Base-by-base conservation (phyloP, 1,140 invertebrate genomes). In the Cydia splendana region DNA sequence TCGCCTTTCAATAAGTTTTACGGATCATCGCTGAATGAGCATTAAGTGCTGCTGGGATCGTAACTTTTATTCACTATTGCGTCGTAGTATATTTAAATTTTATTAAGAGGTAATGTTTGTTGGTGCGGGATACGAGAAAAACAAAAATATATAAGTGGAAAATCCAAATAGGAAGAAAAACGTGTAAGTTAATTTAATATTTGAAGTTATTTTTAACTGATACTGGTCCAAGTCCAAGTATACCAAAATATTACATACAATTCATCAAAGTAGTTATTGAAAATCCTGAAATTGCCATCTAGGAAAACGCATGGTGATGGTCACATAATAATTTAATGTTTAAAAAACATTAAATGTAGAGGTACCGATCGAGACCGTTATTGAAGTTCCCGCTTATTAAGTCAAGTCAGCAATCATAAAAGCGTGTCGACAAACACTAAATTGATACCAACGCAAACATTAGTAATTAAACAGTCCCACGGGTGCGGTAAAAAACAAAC, bases 381-480 rank as follows among this genome's bases (percentile, higher is more conserved):
- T 71, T 18, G 67, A 71, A 71, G 34, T 38, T 71, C 67, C 67
- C 67, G 53, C 73, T 74, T 74, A 74, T 74, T 74, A 74, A 71
- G 67, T 71, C 15, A 45, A 71, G 57, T 62, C 57, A 71, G 67
- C 67, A 71, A 71, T 71, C 67, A 71, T 71, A 38, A 67, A 67
- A 67, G 24, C 65, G 30, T 71, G 30, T 71, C 30, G 15, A 71
- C 67, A 71, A 71, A 71, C 34, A 71, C 34, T 13, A 71, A 71
- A 71, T 71, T 71, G 76, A 53, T 51, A 73, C 67, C 67, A 71
- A 83, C 83, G 80, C 78, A 85, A 88, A 85, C 85, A 88, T 78
- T 74, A 82, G 78, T 84, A 88, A 88, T 88, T 91, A 91, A 88
- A 89, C 80, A 83, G 76, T 92, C 90, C 85, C 90, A 93, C 88